These are phyloP conservation scores for Galerucella pusilla DNA, from an alignment of 2,888 invertebrate species.

Conservation along the genomic window DNA sequence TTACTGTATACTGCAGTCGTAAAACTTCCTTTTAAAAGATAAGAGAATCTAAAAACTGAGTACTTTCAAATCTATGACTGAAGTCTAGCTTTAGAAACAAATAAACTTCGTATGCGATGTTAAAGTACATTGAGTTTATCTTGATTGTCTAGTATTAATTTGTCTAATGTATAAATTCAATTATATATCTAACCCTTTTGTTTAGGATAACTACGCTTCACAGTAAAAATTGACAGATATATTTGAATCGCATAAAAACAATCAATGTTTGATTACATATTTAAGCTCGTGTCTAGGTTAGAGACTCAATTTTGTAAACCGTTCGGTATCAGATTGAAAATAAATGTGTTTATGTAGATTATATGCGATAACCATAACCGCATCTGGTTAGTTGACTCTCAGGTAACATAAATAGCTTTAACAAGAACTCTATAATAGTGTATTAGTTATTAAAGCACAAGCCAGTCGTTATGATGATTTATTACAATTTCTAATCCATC, in stretches of 20 bases:
- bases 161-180: neutral
- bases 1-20: slow-evolving; percentile 9
- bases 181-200: neutral
- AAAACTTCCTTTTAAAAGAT: slow-evolving; percentile 19
- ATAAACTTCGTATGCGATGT: neutral
- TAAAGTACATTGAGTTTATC: neutral
- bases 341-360: slow-evolving; percentile 5
- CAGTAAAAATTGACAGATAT: too few species aligned
- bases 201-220: neutral
- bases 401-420: slow-evolving; percentile 22
- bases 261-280: neutral
- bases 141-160: neutral
- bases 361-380: slow-evolving; percentile 2
- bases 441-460: slow-evolving; percentile 6
- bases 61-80: slow-evolving; percentile 12
- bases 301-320: neutral
- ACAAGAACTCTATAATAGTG: slow-evolving; percentile 15
- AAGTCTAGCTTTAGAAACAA: neutral
- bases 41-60: slow-evolving; percentile 15
- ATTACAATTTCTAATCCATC: slow-evolving; percentile 8
- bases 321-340: neutral
- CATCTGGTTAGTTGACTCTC: slow-evolving; percentile 1
- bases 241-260: too few species aligned
- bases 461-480: slow-evolving; percentile 26
- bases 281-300: neutral